Base-by-base conservation (phyloP, 2,888 invertebrate species). In the Caenorhabditis sp. region DNA sequence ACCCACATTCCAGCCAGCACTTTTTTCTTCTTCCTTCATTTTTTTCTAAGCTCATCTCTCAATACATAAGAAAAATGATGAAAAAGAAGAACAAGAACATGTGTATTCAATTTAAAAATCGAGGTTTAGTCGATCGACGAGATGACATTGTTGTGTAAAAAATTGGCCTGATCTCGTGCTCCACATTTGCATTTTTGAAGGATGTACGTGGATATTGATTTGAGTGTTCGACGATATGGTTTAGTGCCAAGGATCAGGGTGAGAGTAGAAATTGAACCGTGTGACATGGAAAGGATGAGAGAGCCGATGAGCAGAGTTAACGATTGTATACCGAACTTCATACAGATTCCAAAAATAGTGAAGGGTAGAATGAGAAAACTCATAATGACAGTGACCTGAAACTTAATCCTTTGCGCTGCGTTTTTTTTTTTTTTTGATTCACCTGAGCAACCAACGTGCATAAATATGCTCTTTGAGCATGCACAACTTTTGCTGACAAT, bases 21-120 rank as follows among this genome's bases (percentile, higher is more conserved):
- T 43, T 43, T 43, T 43, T 43, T 43, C 17, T 43, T 43, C 14
- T 43, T 43, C 17, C 17, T 17, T 10, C 43, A 43, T 17, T 43
- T 43, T 43, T 43, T 43, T n/a, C n/a, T n/a, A n/a, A n/a, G n/a
- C 43, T 43, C 31, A 10, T 31, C 10, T 31, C 5, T 8, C 5
- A 36, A 36, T 69, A 64, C 54, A 69, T 10, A 36, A 36, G 36
- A 36, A 36, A 36, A 36, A 36, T 43, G 43, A 31, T 31, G 31
- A 7, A 31, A 31, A 64, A 64, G 17, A 57, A 38, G 21, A 26
- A 54, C 61, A 65, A 70, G 64, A 70, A 70, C 70, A 70, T 70
- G 70, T 70, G 70, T 65, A 70, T 70, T 70, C 70, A 70, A 70
- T 70, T 70, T 65, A 17, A 31, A 43, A 17, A 43, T 17, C 3